Base-by-base conservation (phyloP, 2,888 invertebrate species). In the Caenorhabditis zanzibari region DNA sequence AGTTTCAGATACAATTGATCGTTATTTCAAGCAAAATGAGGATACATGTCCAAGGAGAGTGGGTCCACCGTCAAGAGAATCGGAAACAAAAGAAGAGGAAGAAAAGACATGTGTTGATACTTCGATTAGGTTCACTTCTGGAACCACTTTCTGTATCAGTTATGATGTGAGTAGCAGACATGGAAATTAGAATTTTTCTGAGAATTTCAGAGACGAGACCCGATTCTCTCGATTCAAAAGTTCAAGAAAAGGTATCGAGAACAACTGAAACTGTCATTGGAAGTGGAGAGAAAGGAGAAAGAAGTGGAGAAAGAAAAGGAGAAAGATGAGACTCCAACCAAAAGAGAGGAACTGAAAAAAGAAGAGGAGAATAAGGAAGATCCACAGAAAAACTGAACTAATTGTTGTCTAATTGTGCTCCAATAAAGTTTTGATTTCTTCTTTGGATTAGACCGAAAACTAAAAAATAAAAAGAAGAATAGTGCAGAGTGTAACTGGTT, bases 1-100 rank as follows among this genome's bases (percentile, higher is more conserved):
- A 19, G 19, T 61, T 72, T 26, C 72, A 72, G 72, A 72, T 16
- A 61, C 72, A 32, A 72, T 72, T 0, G 73, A 73, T 26, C 61
- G 52, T 35, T 73, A 63, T 41, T 52, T 24, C 2, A 22, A 73
- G 19, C 73, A 73, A 52, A 41, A 28, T 54, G 38, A 35, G 5
- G 47, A 64, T n/a, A 12, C 52, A 16, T 41, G 16, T n/a, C 19
- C 63, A 19, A 24, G 61, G 5, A 61, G 41, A 22, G 24, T n/a
- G 2, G 69, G 22, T 35, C 63, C 63, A 24, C 58, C 69, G 41
- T 41, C 16, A 7, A 66, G 24, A 58, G 52, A 71, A n/a, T n/a
- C 38, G 10, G 68, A 16, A 2, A 12, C 72, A 12, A 64, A 64
- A 16, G 44, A 64, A 26, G 52, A 49, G 22, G 28, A 64, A 14